Evolutionary conservation across 92 coral and sea anemone genomes (phyloP), one percentile per base, ranked within the genome.

Genomic region (Zoanthus sociatus): DNA sequence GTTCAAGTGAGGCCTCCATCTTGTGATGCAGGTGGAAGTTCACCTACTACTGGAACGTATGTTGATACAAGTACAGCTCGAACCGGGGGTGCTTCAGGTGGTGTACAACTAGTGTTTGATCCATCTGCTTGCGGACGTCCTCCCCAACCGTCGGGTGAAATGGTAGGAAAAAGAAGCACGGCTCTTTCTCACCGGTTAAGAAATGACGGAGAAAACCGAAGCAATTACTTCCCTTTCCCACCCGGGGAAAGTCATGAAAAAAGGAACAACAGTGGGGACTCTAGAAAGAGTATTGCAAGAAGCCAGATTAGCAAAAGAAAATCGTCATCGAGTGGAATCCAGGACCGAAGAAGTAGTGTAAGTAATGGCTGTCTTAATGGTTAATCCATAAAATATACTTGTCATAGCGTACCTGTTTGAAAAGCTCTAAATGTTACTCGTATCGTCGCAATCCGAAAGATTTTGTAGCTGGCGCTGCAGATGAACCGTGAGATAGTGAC

Each of bases 341-440:
- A 87, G 54, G 82, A 91, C 47, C 93, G 84, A 76, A 82, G 93
- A 86, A 92, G 91, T 70, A 90, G 30, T 85, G 97, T 94, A 79
- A 92, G 97, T 83, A 63, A 5, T 58, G 42, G 4, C 2, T 37
- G 4, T 1, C 4, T 37, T 37, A 1, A 37, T 37, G 42, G 42
- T 3, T 37, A 37, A 37, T 37, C 42, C 42, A 37, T 37, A 37
- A 3, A 37, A 37, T 37, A 37, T 3, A 37, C 2, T 26, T 26
- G 42, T 0, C 4, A 37, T 37, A 37, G 42, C 42, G 42, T 37
- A 37, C 42, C 42, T 37, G 42, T 37, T 37, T 0, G 42, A 37
- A 37, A 37, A 37, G 42, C 4, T 37, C 42, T 37, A 37, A 26
- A 37, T 37, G 2, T 37, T 37, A 37, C 42, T 37, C 42, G 42